These are phyloP conservation scores for Eudasyphora cyanicolor DNA, from an alignment of 2,888 invertebrate species.

Conservation along the genomic window DNA sequence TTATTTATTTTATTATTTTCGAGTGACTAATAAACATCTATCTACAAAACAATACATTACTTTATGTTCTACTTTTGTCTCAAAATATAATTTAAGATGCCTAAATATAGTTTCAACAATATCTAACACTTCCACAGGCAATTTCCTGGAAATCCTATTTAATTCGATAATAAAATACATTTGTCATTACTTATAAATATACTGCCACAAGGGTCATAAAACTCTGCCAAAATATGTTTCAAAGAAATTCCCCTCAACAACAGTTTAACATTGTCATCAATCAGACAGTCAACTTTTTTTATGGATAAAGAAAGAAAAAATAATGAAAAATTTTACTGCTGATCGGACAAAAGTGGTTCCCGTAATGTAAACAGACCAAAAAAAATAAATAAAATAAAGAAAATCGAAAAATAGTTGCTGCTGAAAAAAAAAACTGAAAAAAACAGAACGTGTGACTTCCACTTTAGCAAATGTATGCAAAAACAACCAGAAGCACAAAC, in stretches of 20 bases:
- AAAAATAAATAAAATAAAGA: conserved; percentile 10
- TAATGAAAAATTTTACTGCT: conserved; percentile 13
- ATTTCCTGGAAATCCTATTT: no score
- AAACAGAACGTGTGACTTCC: conserved; percentile 21
- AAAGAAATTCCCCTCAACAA: background rate
- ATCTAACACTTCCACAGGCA: no score
- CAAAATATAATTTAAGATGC: no score
- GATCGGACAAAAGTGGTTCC: background rate
- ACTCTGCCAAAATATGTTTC: conserved; percentile 3
- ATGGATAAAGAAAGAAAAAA: background rate
- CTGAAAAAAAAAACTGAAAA: background rate
- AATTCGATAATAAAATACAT: no score
- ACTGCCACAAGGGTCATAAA: background rate
- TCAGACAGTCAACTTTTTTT: background rate
- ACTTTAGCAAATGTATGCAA: conserved; percentile 7
- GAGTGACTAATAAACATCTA: no score
- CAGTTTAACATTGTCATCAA: background rate
- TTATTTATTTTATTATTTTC: no score
- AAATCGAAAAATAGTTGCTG: background rate
- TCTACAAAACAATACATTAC: no score
- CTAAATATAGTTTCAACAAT: no score
- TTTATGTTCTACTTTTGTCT: no score
- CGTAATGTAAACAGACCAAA: conserved; percentile 14
- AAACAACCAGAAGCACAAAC: background rate
- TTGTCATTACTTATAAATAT: no score